A percentile compares a stretch with the other conserved stretches of the same genome.
Evolutionary conservation across 2,888 invertebrate genomes (phyloP).

Genomic region (Philonicus albiceps): DNA sequence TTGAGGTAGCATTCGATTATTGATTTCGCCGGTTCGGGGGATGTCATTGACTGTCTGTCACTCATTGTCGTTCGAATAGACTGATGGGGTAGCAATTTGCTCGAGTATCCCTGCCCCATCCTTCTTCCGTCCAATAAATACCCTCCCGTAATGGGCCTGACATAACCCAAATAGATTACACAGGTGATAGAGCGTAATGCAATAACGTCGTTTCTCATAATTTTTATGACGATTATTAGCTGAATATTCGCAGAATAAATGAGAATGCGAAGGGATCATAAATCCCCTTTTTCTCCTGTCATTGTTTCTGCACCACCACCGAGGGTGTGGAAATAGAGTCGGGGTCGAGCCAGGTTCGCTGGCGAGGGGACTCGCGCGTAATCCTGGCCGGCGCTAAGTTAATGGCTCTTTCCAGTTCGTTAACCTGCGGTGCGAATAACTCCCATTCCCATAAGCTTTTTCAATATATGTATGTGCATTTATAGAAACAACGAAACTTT

Average conservation of each 20-base stretch:
- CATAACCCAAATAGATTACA: constrained; percentile 30
- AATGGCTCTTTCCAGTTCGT: constrained; percentile 32
- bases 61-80: constrained; percentile 33
- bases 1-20: constrained; percentile 18
- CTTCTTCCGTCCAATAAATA: not conserved
- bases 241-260: not conserved
- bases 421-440: constrained; percentile 20
- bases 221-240: constrained; percentile 27
- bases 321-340: not conserved
- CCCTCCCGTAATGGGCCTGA: not conserved
- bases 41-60: constrained; percentile 21
- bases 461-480: not conserved
- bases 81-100: constrained; percentile 35
- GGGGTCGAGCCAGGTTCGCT: not conserved
- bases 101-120: not conserved
- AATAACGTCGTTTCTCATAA: constrained; percentile 26
- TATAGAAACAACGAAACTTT: constrained; percentile 3
- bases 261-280: not conserved
- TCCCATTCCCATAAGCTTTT: not conserved
- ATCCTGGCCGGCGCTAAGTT: not conserved
- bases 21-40: constrained; percentile 28
- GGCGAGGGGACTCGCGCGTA: too few species aligned
- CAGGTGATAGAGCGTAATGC: constrained; percentile 13
- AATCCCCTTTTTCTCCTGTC: constrained; percentile 2
- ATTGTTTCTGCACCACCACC: not conserved